These are phyloP conservation scores for Leptinotarsa haldemani DNA, from an alignment of 2,888 invertebrate species.

Conservation along the genomic window DNA sequence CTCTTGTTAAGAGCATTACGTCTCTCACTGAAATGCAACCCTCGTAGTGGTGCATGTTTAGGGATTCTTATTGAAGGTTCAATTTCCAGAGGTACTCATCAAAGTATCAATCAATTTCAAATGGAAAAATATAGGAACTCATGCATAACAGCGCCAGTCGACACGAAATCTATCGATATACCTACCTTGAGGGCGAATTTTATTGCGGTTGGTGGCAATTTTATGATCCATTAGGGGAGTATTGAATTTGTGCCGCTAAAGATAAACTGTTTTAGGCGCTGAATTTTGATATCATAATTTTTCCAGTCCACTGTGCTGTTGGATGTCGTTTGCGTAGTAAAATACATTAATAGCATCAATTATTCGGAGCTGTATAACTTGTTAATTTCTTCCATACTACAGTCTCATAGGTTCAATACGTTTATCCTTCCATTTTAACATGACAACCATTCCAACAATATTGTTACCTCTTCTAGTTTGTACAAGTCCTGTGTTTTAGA, in stretches of 20 bases:
- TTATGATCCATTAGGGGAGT: slow-evolving; percentile 10
- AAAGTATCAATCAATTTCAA: slow-evolving; percentile 26
- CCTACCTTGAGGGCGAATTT: slow-evolving; percentile 13
- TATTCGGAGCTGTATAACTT: too few species aligned
- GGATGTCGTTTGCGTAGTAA: too few species aligned
- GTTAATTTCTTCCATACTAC: too few species aligned
- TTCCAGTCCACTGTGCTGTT: too few species aligned
- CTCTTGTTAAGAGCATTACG: not conserved
- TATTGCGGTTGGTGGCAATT: slow-evolving; percentile 21
- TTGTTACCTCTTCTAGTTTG: too few species aligned
- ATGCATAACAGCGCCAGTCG: slow-evolving; percentile 11
- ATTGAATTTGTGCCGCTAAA: not conserved
- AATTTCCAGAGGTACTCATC: not conserved
- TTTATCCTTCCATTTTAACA: too few species aligned
- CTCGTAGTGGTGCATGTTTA: not conserved
- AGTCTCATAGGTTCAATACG: too few species aligned
- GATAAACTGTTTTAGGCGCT: not conserved
- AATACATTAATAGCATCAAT: too few species aligned
- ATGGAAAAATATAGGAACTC: slow-evolving; percentile 21
- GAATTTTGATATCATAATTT: slow-evolving; percentile 11
- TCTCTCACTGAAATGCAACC: not conserved
- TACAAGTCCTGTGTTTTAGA: too few species aligned
- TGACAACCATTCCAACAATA: too few species aligned
- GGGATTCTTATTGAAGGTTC: not conserved
- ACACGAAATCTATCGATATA: slow-evolving; percentile 17